Evolutionary conservation across 2,888 invertebrate species (phyloP), one percentile per base, ranked within the genome.

Genomic region (Melolontha melolontha): DNA sequence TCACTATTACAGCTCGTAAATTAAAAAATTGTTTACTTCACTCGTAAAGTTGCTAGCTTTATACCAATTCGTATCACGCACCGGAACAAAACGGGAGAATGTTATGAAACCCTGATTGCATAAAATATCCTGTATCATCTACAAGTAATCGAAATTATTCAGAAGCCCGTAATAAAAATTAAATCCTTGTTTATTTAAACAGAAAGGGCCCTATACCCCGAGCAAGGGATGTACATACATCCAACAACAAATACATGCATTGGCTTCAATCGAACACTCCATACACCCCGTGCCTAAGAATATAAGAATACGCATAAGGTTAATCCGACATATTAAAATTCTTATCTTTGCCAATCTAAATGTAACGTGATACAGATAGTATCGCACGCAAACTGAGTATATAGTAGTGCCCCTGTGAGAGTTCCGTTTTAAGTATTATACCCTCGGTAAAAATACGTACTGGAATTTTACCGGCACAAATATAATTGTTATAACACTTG

Each of bases 251-350:
- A 29, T 14, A 49, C 8, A 22, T 22, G 22, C 22, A 49, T 22
- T 49, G 47, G 10, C 10, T 17, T 44, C 2, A 14, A 10, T 22
- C 4, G 1, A 17, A 14, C 14, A 8, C 10, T 1, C 8, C 17
- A 16, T 14, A 14, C 17, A 39, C 16, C 17, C 12, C 47, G 5
- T 47, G 22, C 22, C n/a, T 47, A 22, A n/a, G 29, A 12, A 81
- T 81, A 47, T 47, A 22, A n/a, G 29, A 12, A 81, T 81, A 81
- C 80, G 81, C 82, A 82, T 81, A 81, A 81, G 81, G 81, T 81
- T 82, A 83, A 83, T 83, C 81, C 81, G 77, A 78, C 79, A 81
- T 81, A 81, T 82, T 81, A 79, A 79, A 82, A 80, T 80, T 75
- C 79, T 79, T 81, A 81, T 81, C 81, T 80, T 57, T 42, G 47